Base-by-base conservation (phyloP, 1,140 invertebrate species). In the Panonychus citri region DNA sequence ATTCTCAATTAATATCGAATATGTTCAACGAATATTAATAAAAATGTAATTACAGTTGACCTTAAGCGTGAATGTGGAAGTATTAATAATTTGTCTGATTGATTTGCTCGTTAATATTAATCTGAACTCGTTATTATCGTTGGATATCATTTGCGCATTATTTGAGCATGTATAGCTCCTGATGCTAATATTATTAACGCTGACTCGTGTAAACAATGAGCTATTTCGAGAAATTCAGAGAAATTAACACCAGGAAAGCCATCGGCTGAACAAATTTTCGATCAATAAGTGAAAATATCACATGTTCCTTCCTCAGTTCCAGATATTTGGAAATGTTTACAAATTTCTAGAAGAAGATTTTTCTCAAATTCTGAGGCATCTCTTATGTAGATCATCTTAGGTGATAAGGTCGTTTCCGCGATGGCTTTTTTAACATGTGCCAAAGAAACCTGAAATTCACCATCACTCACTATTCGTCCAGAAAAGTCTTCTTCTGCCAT, bases 321-420 rank as follows among this genome's bases (percentile, higher is more conserved):
- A 3, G 81, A 81, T 40, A 82, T 71, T 51, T 75, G 73, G 58
- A 80, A 76, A 69, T 91, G 86, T 3, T 81, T 75, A 15, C 80
- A 77, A 1, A 90, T 76, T 1, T 85, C 79, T 64, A 81, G 77
- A 24, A 96, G 69, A 64, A 94, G 81, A 19, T 83, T 68, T n/a
- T 85, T 77, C 66, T 90, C 85, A 63, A 85, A 75, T 28, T 75
- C 71, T 3, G 83, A 84, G 57, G 82, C 62, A 62, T 66, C 76
- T 70, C 76, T 78, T 53, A 95, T 87, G 15, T 85, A 83, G 57
- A 78, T 72, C 43, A 94, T 81, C 68, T 85, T 84, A 0, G 83
- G 78, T 53, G 83, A 85, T 2, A 83, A 80, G 57, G 88, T 87
- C 76, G 95, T 91, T 68, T 93, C 84, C 27, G 75, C 76, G n/a